Conservation (phyloP, 2,888 invertebrate genomes). For the Chydorus sphaericus region DNA sequence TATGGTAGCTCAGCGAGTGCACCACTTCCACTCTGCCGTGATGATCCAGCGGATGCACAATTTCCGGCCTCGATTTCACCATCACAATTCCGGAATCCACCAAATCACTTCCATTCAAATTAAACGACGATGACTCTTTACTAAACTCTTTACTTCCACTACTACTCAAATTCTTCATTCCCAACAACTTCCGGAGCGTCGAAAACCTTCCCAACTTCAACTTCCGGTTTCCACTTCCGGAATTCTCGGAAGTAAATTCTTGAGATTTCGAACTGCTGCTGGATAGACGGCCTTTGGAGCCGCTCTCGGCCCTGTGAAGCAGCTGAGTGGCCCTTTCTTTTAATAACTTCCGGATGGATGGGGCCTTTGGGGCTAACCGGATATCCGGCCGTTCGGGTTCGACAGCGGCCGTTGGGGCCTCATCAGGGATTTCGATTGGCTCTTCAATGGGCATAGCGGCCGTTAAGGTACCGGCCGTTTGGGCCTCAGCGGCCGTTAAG, state of each 20-base stretch:
- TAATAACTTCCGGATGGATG: constrained; percentile 31
- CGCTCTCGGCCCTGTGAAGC: constrained; percentile 9
- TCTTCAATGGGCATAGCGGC: not conserved
- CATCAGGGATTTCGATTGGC: not conserved
- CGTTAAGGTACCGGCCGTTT: not conserved
- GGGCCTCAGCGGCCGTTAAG: not conserved
- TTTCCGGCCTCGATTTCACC: constrained; percentile 60
- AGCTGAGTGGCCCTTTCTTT: constrained; percentile 12
- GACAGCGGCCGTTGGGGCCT: not conserved
- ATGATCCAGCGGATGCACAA: constrained; percentile 74
- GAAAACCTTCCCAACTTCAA: constrained; percentile 50
- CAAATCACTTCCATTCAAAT: constrained; percentile 41
- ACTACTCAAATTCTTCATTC: constrained; percentile 36
- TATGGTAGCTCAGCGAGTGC: constrained; percentile 24
- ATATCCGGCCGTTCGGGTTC: not conserved
- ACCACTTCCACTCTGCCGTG: constrained; percentile 68
- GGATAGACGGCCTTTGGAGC: not conserved
- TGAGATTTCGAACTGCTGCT: constrained; percentile 12
- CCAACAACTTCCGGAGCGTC: constrained; percentile 62
- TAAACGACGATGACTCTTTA: too few relatives aligned
- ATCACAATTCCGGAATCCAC: constrained; percentile 47
- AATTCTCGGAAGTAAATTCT: not conserved
- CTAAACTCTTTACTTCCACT: constrained; percentile 17
- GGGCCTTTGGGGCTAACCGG: constrained; percentile 5
- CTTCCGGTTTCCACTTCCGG: constrained; percentile 19